Percentiles rank a stretch among this genome's conserved stretches.
These are phyloP conservation scores for Corynorhinus townsendii DNA, from an alignment of 2,113 vertebrate species.

Conservation along the genomic window DNA sequence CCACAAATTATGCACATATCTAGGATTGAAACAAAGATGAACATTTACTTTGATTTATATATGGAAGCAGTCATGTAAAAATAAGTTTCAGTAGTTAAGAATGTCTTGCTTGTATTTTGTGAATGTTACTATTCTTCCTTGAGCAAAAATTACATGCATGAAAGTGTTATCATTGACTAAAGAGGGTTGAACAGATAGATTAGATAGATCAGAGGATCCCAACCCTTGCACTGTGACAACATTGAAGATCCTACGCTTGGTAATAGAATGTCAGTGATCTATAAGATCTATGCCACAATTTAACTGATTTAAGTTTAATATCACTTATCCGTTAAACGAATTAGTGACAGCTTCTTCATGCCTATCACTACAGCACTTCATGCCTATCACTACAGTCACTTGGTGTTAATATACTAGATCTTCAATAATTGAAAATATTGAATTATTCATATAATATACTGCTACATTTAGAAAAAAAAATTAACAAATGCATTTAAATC, in stretches of 20 bases:
- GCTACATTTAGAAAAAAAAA: background rate
- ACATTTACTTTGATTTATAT: background rate
- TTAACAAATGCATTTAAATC: background rate
- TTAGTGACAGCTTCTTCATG: background rate
- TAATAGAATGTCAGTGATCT: background rate
- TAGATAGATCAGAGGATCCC: background rate
- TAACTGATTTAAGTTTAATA: background rate
- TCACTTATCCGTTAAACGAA: background rate
- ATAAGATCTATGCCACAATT: background rate
- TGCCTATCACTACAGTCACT: background rate
- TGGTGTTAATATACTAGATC: background rate
- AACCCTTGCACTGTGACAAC: background rate
- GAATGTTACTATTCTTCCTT: background rate
- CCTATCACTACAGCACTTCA: background rate
- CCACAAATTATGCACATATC: background rate
- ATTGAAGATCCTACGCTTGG: background rate
- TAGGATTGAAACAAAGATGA: background rate
- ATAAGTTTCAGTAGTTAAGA: background rate
- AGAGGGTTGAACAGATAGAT: background rate
- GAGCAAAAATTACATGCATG: background rate
- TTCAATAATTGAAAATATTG: background rate
- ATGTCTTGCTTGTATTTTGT: background rate
- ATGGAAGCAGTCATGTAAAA: background rate
- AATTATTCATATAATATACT: background rate
- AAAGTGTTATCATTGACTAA: background rate